Evolutionary conservation across 2,113 vertebrate species (phyloP).

Genomic region (Ascaphus truei): DNA sequence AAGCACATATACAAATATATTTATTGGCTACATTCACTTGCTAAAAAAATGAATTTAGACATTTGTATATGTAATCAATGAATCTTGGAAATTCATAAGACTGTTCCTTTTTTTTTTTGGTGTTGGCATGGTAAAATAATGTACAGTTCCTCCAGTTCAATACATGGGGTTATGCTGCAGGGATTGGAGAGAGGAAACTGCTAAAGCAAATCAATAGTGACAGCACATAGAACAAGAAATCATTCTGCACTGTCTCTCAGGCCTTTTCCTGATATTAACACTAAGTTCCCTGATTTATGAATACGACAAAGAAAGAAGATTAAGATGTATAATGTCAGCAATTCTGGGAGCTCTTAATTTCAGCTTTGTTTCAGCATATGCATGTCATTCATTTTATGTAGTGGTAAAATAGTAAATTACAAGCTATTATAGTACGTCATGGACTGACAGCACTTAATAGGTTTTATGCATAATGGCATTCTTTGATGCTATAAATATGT

Average conservation of each 20-base stretch:
- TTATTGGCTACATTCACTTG: too few species aligned
- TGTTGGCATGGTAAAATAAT: neutral
- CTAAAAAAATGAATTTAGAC: too few species aligned
- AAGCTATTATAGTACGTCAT: neutral
- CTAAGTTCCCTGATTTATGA: neutral
- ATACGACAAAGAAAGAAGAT: neutral
- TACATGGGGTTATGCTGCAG: neutral
- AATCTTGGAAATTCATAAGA: neutral
- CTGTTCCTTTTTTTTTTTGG: neutral
- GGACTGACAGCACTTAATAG: neutral
- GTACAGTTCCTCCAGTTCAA: neutral
- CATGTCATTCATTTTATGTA: neutral
- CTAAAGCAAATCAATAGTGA: constrained; percentile 4
- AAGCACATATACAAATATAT: too few species aligned
- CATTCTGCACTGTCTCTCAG: neutral
- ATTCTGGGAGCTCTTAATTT: neutral
- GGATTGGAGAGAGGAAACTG: constrained; percentile 2
- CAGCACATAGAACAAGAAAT: constrained; percentile 8
- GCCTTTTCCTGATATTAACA: neutral
- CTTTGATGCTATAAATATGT: neutral
- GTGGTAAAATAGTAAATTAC: neutral
- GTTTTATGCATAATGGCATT: neutral
- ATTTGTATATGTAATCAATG: neutral
- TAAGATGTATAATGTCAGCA: neutral
- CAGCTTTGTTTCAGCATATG: neutral